phyloP scores from a whole-genome alignment of 1,140 invertebrate species.

The Hylaeus volcanicus region DNA sequence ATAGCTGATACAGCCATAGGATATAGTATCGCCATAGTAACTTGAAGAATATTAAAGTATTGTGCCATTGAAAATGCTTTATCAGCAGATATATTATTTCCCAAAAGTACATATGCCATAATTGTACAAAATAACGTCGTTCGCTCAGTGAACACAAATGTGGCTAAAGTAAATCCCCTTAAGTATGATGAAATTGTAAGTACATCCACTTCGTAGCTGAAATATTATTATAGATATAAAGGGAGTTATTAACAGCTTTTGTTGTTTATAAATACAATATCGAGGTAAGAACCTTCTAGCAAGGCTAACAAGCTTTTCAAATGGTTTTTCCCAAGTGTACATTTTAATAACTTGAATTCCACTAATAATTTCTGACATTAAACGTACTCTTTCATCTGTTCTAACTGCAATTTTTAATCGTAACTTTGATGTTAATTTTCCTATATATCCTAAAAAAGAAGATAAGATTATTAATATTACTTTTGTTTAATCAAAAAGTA shows the following conservation, averaged over 20 bases:
- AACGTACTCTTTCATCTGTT: conserved; percentile 89
- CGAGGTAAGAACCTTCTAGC: conserved; percentile 77
- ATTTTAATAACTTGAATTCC: conserved; percentile 92
- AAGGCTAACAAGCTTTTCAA: conserved; percentile 84
- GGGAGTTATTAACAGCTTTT: not conserved
- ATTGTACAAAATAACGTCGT: conserved; percentile 87
- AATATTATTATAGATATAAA: conserved; percentile 36
- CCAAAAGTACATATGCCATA: conserved; percentile 84
- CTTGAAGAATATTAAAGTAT: conserved; percentile 87
- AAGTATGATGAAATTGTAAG: conserved; percentile 86
- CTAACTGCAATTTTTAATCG: conserved; percentile 85
- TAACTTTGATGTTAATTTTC: conserved; percentile 84
- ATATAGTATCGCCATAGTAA: conserved; percentile 87
- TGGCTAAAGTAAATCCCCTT: conserved; percentile 85
- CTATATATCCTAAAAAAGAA: conserved; percentile 83
- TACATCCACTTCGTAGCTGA: conserved; percentile 85
- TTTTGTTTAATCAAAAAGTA: not conserved
- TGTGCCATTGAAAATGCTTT: conserved; percentile 88
- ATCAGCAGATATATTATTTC: conserved; percentile 84
- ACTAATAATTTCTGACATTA: conserved; percentile 91
- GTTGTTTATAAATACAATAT: not conserved
- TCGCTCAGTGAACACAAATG: conserved; percentile 86
- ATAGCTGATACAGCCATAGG: conserved; percentile 83
- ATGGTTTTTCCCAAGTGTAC: conserved; percentile 92
- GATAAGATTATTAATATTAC: not conserved